phyloP scores from a whole-genome alignment of 2,113 vertebrate genomes.

The Podarcis raffonei region DNA sequence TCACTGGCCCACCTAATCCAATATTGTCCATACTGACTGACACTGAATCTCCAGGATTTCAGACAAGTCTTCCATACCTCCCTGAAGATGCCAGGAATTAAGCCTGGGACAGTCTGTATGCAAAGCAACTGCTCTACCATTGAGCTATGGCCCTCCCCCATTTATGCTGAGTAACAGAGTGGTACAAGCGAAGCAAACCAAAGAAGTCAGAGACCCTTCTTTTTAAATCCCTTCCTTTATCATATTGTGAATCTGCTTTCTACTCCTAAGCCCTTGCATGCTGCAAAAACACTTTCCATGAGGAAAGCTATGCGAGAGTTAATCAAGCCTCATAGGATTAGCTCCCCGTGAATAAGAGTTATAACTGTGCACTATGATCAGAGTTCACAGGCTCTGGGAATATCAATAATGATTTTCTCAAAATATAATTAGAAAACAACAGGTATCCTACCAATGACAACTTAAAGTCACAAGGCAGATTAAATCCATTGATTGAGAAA shows the following conservation, averaged over 20 bases:
- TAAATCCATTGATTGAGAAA: background rate
- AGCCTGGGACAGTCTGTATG: too few species aligned
- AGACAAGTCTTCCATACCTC: too few species aligned
- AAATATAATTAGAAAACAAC: constrained; percentile 1
- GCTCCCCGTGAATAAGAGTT: constrained; percentile 19
- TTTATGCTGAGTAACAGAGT: too few species aligned
- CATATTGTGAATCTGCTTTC: constrained; percentile 21
- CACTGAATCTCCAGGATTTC: too few species aligned
- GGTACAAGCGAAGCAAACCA: too few species aligned
- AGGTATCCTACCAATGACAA: constrained; percentile 15
- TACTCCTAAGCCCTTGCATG: background rate
- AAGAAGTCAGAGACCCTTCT: background rate
- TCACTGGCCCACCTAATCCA: too few species aligned
- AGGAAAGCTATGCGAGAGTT: constrained; percentile 26
- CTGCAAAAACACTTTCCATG: constrained; percentile 20
- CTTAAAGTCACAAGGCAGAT: constrained; percentile 1
- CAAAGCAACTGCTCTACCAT: too few species aligned
- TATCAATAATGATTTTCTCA: constrained; percentile 8
- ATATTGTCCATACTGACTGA: too few species aligned
- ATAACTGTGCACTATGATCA: background rate
- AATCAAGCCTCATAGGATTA: constrained; percentile 32
- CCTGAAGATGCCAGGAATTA: too few species aligned
- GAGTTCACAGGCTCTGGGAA: constrained; percentile 16
- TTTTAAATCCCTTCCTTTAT: background rate
- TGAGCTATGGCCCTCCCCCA: too few species aligned